Base-by-base conservation (phyloP, 2,797 vertebrate species). In the Enteromius trimaculatus region DNA sequence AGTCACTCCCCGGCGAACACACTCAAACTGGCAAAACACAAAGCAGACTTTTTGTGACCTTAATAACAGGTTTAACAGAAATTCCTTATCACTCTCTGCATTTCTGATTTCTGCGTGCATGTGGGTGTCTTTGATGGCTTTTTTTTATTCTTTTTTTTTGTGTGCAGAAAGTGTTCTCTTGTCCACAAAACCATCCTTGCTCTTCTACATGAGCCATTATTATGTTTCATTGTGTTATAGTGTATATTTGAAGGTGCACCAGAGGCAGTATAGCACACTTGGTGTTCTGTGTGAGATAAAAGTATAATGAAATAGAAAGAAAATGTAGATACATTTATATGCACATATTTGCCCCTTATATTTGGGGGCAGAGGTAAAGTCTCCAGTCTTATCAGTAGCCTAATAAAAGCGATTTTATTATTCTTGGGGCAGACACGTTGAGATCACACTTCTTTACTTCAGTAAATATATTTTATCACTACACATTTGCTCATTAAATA, bases 1-100 rank as follows among this genome's bases (percentile, higher is more conserved):
- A 86, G 71, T 86, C 84, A 86, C 71, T 81, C 55, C 68, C 14
- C 39, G 3, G 81, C 51, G 17, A 77, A 79, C 72, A 86, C 68
- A 78, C 58, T 78, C 44, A 74, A 58, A 64, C 16, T 9, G 58
- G 74, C 26, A 76, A 64, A 82, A 70, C 17, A 62, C 53, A 70
- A 70, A 78, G 51, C 75, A 78, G 75, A 60, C 65, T 49, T 83
- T 83, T 58, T 69, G 37, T 77, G 79, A 70, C 65, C 79, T 83
- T 62, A 77, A 62, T 70, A 70, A 83, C 37, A 77, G 39, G 37
- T 47, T 60, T 53, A 39, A 62, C 23, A 65, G 17, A 69, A 47
- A 82, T 66, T 8, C 9, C 8, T 60, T 3, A 77, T 82, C 49
- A 10, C 6, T 68, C 37, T 49, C 21, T 60, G 53, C 39, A 71